These are phyloP conservation scores for Macrobrachium nipponense DNA, from an alignment of 1,140 invertebrate species.

Conservation along the genomic window DNA sequence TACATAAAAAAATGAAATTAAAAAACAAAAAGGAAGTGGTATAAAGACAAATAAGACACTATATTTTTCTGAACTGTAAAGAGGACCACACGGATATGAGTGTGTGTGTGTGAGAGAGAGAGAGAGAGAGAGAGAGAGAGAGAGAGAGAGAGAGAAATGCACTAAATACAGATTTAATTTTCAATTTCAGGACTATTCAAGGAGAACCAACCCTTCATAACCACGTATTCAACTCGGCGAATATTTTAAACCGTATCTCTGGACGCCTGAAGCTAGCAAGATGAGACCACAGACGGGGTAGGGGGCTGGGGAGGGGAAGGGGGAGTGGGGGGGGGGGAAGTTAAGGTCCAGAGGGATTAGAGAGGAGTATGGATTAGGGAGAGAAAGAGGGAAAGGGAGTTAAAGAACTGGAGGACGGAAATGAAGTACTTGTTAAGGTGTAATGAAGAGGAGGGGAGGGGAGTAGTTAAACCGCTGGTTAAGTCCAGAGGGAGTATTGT, in stretches of 20 bases:
- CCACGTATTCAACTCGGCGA: not conserved
- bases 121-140: conserved; percentile 28
- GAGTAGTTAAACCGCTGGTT: not conserved
- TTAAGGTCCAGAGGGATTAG: conserved; percentile 4
- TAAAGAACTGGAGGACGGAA: too few species aligned
- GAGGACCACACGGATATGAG: too few species aligned
- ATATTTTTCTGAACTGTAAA: not conserved
- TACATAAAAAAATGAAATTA: not conserved
- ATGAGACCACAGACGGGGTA: not conserved
- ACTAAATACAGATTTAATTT: too few species aligned
- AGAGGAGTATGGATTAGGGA: not conserved
- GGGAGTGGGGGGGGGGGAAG: conserved; percentile 3
- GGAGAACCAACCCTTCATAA: too few species aligned
- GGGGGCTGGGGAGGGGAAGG: not conserved
- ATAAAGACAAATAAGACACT: not conserved
- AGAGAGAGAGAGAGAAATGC: conserved; percentile 22
- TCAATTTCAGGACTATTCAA: too few species aligned
- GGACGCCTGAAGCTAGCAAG: too few species aligned
- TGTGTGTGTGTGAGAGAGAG: conserved; percentile 14
- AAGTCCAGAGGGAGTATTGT: not conserved
- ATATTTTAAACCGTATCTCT: too few species aligned
- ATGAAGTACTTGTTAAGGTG: not conserved
- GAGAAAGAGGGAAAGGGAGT: not conserved
- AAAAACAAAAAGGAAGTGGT: not conserved
- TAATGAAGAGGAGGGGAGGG: not conserved